A percentile compares a stretch with the other conserved stretches of the same genome.
phyloP scores from a whole-genome alignment of 1,140 invertebrate genomes.

The Thaumatotibia leucotreta region DNA sequence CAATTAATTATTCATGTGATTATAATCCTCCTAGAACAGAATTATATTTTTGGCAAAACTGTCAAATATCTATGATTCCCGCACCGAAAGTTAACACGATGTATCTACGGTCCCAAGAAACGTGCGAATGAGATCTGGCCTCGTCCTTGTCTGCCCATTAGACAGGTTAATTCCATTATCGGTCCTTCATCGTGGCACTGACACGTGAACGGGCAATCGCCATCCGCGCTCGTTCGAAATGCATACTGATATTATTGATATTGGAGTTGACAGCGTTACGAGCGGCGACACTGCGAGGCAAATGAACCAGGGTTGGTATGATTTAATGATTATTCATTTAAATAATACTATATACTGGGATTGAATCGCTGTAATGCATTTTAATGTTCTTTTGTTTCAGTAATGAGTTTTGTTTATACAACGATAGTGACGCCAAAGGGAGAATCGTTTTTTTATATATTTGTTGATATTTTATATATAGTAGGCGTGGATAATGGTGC shows the following conservation, averaged over 20 bases:
- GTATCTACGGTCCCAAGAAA: neutral
- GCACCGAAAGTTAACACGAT: too few relatives aligned
- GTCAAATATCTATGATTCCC: too few relatives aligned
- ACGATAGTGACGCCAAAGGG: too few relatives aligned
- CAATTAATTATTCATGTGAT: too few relatives aligned
- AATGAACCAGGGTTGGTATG: neutral
- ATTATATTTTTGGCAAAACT: too few relatives aligned
- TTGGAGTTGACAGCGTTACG: conserved; percentile 1
- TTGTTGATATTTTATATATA: too few relatives aligned
- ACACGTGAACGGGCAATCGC: neutral
- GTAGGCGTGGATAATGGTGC: too few relatives aligned
- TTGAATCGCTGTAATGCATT: neutral
- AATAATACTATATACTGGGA: neutral
- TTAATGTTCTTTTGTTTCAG: too few relatives aligned
- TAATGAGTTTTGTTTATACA: too few relatives aligned
- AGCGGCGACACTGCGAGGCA: neutral
- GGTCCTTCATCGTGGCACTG: neutral
- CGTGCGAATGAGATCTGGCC: neutral
- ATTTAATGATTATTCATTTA: neutral
- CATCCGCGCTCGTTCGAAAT: neutral
- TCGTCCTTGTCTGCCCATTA: neutral
- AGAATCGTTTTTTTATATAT: too few relatives aligned
- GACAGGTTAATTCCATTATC: conserved; percentile 1
- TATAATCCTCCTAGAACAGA: too few relatives aligned
- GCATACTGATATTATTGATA: conserved; percentile 5